A percentile compares a stretch with the other conserved stretches of the same genome.
phyloP scores from a whole-genome alignment of 92 coral and sea anemone genomes.

The Epizoanthus scotinus region DNA sequence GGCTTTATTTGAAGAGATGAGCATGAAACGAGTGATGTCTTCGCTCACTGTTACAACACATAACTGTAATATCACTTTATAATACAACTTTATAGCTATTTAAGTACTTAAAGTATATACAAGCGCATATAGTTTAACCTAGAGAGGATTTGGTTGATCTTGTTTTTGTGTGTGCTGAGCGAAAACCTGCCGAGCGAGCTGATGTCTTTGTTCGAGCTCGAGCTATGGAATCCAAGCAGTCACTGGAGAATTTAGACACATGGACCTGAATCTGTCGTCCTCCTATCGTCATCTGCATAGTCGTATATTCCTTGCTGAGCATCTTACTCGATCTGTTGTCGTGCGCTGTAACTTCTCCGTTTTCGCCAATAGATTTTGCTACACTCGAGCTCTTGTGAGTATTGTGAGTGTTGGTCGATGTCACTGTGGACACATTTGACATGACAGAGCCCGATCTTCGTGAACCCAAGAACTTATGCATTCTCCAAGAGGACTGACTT shows the following conservation, averaged over 20 bases:
- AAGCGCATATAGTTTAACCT: not conserved
- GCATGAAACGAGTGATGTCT: too few relatives aligned
- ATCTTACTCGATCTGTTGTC: conserved; percentile 60
- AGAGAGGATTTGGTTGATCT: not conserved
- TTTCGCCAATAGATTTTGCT: conserved; percentile 18
- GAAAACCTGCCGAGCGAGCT: conserved; percentile 2
- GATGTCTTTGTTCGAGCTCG: conserved; percentile 54
- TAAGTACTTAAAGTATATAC: not conserved
- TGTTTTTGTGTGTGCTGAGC: not conserved
- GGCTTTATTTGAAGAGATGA: too few relatives aligned
- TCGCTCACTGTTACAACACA: too few relatives aligned
- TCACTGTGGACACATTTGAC: conserved; percentile 12
- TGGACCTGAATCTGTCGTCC: conserved; percentile 69
- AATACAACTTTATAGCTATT: not conserved
- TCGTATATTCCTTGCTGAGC: conserved; percentile 63
- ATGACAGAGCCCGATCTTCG: not conserved
- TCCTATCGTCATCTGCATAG: conserved; percentile 90
- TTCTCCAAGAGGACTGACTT: not conserved
- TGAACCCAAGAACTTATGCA: not conserved
- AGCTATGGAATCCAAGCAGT: conserved; percentile 52
- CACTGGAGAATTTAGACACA: conserved; percentile 72
- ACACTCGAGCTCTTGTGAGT: not conserved
- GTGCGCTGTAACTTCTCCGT: conserved; percentile 42
- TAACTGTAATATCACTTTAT: too few relatives aligned
- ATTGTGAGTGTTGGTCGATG: not conserved